These are phyloP conservation scores for Odontomachus brunneus DNA, from an alignment of 1,140 invertebrate genomes.

Conservation along the genomic window DNA sequence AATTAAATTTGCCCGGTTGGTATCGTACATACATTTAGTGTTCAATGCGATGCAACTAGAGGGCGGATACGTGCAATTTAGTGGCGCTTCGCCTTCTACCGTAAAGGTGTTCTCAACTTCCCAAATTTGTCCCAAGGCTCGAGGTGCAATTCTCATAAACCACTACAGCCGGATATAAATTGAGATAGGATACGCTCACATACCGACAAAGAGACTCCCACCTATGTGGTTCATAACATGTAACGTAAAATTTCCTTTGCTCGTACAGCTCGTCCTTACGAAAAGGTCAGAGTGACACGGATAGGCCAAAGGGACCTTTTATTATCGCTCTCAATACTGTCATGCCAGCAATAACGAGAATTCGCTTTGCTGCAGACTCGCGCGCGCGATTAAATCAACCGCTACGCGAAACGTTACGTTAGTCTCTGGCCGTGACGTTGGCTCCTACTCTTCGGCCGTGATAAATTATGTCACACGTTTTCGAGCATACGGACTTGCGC, in stretches of 20 bases:
- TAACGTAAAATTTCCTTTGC: not conserved
- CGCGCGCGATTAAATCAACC: slow-evolving; percentile 45
- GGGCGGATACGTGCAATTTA: too few relatives aligned
- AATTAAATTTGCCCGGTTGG: not conserved
- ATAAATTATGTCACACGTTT: slow-evolving; percentile 51
- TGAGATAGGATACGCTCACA: too few relatives aligned
- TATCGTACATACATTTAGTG: slow-evolving; percentile 18
- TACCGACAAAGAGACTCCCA: too few relatives aligned
- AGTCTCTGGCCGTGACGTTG: slow-evolving; percentile 42
- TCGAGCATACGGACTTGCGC: slow-evolving; percentile 51
- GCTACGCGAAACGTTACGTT: slow-evolving; percentile 39
- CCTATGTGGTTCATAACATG: too few relatives aligned
- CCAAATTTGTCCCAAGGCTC: too few relatives aligned
- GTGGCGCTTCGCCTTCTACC: too few relatives aligned
- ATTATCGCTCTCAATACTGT: slow-evolving; percentile 29
- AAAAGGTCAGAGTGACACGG: slow-evolving; percentile 7
- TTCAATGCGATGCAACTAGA: too few relatives aligned
- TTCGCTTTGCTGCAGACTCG: too few relatives aligned
- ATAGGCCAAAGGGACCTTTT: slow-evolving; percentile 22
- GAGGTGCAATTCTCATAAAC: too few relatives aligned
- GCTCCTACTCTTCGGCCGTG: slow-evolving; percentile 35
- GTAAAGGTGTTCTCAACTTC: too few relatives aligned
- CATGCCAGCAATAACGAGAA: slow-evolving; percentile 20
- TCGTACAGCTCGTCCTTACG: not conserved
- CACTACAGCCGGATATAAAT: too few relatives aligned